Evolutionary conservation across 2,888 invertebrate genomes (phyloP), one percentile per base, ranked within the genome.

Genomic region (Eueremaeus valkanovi): DNA sequence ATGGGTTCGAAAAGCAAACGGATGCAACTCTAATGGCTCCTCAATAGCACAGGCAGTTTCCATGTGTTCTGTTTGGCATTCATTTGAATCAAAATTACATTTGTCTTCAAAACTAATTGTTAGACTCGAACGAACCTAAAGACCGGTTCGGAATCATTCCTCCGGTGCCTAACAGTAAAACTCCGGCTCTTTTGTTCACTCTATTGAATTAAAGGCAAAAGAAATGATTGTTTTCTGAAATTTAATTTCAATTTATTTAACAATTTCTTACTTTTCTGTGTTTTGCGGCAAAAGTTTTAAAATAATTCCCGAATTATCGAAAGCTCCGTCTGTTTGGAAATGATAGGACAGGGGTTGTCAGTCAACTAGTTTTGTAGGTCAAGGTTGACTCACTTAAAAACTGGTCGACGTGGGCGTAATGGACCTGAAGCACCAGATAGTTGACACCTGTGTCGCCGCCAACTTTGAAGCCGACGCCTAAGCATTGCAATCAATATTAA

Each of bases 1-100:
- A 82, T 99, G 98, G 0, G 92, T 92, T 78, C 98, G 88, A 85
- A 92, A 98, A 0, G 95, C 96, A 85, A 99, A 94, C 0, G 98
- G 99, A 86, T 95, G 89, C 72, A 99, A 88, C 5, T 88, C 88
- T 83, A 94, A 92, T 74, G 91, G 86, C 82, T 93, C 92, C 1
- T 85, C 85, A 68, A 95, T 88, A 75, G 86, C 85, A 84, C 98
- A 99, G 0, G 93, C 90, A 0, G 93, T 89, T 85, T 99, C 98
- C 92, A 99, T 92, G 81, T 92, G 88, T 78, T 92, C 93, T 0
- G 87, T 85, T 9, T 85, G 42, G 6, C 6, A 36, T 73, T 29
- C 0, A 27, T 24, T 55, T 18, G 16, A 63, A 40, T 55, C 29
- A 72, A 77, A 31, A 6, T 58, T 27, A 29, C 31, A 76, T 33